Percentiles rank a stretch among this genome's conserved stretches.
These are phyloP conservation scores for Labeo rohita DNA, from an alignment of 2,113 vertebrate species.

Conservation along the genomic window DNA sequence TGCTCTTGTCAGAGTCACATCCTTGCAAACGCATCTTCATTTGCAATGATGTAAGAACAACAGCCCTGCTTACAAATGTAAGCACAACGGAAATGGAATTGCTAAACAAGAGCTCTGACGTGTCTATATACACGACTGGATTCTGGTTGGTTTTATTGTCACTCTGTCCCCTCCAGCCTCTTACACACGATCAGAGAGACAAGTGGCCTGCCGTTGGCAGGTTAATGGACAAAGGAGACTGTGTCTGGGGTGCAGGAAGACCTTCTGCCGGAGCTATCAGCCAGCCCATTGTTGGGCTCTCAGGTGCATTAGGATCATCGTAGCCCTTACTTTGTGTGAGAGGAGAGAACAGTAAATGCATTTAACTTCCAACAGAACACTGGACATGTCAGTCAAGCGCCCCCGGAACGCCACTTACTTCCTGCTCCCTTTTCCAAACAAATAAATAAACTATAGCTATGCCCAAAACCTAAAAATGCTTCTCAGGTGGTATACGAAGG, in stretches of 20 bases:
- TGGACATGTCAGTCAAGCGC: conserved; percentile 26
- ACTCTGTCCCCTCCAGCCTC: conserved; percentile 24
- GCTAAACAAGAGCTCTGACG: neutral
- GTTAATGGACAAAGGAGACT: conserved; percentile 55
- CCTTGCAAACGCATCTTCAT: conserved; percentile 2
- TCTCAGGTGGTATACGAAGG: neutral
- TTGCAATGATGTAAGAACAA: conserved; percentile 22
- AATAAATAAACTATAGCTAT: conserved; percentile 27
- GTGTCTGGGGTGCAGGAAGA: conserved; percentile 40
- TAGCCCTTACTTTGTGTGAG: conserved; percentile 42
- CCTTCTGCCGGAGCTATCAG: neutral
- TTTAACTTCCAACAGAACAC: conserved; percentile 54
- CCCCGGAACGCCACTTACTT: neutral
- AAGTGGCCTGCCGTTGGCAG: conserved; percentile 45
- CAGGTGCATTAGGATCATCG: conserved; percentile 54
- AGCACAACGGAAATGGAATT: neutral
- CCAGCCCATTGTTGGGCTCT: conserved; percentile 35
- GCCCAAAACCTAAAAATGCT: neutral
- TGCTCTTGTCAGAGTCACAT: conserved; percentile 37
- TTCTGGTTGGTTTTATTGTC: neutral
- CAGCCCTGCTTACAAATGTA: conserved; percentile 8
- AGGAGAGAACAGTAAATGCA: conserved; percentile 52
- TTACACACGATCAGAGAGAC: conserved; percentile 62
- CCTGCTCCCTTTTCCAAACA: conserved; percentile 3
- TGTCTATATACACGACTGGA: neutral